These are phyloP conservation scores for Branchinecta sandiegonensis DNA, from an alignment of 2,888 invertebrate genomes.

Conservation along the genomic window DNA sequence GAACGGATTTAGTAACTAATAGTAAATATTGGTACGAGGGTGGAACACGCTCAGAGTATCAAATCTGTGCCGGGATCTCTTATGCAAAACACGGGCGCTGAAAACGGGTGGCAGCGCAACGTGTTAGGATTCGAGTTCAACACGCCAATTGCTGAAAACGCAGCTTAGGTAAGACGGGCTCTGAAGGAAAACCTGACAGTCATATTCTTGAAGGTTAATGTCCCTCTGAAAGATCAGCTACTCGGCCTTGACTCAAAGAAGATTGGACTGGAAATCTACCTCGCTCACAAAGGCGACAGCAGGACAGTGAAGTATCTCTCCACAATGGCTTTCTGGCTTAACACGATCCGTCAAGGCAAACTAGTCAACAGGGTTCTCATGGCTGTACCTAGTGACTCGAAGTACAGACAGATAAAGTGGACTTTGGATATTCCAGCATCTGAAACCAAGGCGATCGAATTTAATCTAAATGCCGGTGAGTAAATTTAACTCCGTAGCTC, in stretches of 20 bases:
- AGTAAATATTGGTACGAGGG: no score
- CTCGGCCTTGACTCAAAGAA: background rate
- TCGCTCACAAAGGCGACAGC: background rate
- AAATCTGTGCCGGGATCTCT: no score
- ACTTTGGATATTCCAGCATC: constrained; percentile 20
- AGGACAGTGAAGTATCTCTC: background rate
- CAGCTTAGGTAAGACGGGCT: no score
- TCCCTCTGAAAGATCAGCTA: background rate
- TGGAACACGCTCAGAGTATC: no score
- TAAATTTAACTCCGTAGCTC: background rate
- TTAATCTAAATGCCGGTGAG: constrained; percentile 18
- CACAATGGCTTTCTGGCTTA: background rate
- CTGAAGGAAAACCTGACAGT: no score
- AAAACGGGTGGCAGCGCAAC: no score
- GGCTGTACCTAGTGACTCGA: background rate
- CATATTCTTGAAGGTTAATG: background rate
- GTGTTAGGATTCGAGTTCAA: no score
- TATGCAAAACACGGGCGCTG: no score
- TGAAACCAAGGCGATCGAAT: constrained; percentile 22
- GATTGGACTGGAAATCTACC: background rate
- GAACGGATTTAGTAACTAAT: no score
- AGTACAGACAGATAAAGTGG: constrained; percentile 16
- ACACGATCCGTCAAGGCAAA: background rate
- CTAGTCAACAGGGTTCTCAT: background rate
- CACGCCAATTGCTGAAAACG: no score